A percentile compares a stretch with the other conserved stretches of the same genome.
Conservation (phyloP, 2,113 vertebrate genomes). For the Holacanthus passer region DNA sequence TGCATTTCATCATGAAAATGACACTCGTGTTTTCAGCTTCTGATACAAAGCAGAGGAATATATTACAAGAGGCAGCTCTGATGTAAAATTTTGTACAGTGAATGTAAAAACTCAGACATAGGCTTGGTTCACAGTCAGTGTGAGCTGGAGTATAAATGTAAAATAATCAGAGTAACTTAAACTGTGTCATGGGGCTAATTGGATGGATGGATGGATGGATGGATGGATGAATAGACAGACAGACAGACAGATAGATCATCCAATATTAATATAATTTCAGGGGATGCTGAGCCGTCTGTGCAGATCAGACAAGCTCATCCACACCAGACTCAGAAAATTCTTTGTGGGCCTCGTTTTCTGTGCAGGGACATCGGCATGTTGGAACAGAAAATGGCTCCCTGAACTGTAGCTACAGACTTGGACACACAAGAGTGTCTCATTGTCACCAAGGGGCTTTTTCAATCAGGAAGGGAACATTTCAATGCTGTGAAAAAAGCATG, state of each 20-base stretch:
- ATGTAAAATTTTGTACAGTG: not conserved
- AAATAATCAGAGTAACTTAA: not conserved
- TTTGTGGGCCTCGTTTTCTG: not conserved
- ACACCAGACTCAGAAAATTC: not conserved
- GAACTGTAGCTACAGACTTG: not conserved
- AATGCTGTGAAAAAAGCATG: not conserved
- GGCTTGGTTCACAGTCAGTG: not conserved
- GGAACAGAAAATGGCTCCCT: not conserved
- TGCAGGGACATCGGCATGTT: not conserved
- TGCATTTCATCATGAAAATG: constrained; percentile 43
- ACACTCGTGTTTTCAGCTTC: constrained; percentile 24
- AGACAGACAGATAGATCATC: not conserved
- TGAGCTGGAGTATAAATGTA: not conserved
- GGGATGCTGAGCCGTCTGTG: not conserved
- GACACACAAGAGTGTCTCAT: not conserved
- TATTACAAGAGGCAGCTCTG: not conserved
- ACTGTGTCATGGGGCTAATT: too few relatives aligned
- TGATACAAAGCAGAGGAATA: constrained; percentile 16
- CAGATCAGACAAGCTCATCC: not conserved
- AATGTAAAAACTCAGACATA: not conserved
- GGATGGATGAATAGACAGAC: too few relatives aligned
- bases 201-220: not conserved
- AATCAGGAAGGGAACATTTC: not conserved
- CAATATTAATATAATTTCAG: not conserved
- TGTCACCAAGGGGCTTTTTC: not conserved